Percentiles rank a stretch among this genome's conserved stretches.
phyloP scores from a whole-genome alignment of 2,888 invertebrate genomes.

The Amblyteles armatorius region DNA sequence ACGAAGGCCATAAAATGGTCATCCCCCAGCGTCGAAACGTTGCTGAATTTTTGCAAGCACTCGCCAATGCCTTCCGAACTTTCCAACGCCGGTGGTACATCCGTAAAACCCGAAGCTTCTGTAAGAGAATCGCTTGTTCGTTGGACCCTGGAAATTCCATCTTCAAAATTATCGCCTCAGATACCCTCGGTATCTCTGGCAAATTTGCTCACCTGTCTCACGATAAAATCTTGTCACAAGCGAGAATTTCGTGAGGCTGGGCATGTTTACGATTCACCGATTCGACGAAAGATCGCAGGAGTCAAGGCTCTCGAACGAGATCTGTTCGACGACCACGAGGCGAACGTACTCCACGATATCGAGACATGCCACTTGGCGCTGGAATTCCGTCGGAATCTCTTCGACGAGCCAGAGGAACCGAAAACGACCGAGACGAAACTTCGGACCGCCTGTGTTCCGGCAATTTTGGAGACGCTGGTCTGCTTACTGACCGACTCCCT shows the following conservation, averaged over 20 bases:
- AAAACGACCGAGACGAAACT: slow-evolving; percentile 55
- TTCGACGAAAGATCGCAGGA: slow-evolving; percentile 1
- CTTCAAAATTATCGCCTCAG: slow-evolving; percentile 65
- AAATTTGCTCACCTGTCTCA: slow-evolving; percentile 74
- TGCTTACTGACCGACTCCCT: slow-evolving; percentile 67
- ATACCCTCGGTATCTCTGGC: slow-evolving; percentile 75
- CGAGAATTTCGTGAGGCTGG: slow-evolving; percentile 49
- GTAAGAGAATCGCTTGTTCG: slow-evolving; percentile 75
- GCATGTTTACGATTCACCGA: slow-evolving; percentile 39
- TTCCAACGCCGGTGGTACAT: slow-evolving; percentile 67
- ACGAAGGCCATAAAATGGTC: slow-evolving; percentile 83
- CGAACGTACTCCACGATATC: slow-evolving; percentile 67
- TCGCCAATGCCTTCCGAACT: slow-evolving; percentile 77
- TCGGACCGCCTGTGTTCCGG: slow-evolving; percentile 58
- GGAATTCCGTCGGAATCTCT: slow-evolving; percentile 63
- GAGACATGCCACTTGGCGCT: slow-evolving; percentile 74
- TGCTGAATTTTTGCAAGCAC: slow-evolving; percentile 81
- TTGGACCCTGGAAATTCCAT: slow-evolving; percentile 76
- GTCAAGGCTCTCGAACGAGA: slow-evolving; percentile 25
- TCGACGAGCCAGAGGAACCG: slow-evolving; percentile 61
- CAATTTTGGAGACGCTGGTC: slow-evolving; percentile 68
- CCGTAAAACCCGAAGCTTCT: slow-evolving; percentile 66
- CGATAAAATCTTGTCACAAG: slow-evolving; percentile 73
- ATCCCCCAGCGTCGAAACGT: slow-evolving; percentile 81
- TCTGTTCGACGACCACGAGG: slow-evolving; percentile 66